Conservation (phyloP, 2,113 vertebrate species). For the Ochotona curzoniae region DNA sequence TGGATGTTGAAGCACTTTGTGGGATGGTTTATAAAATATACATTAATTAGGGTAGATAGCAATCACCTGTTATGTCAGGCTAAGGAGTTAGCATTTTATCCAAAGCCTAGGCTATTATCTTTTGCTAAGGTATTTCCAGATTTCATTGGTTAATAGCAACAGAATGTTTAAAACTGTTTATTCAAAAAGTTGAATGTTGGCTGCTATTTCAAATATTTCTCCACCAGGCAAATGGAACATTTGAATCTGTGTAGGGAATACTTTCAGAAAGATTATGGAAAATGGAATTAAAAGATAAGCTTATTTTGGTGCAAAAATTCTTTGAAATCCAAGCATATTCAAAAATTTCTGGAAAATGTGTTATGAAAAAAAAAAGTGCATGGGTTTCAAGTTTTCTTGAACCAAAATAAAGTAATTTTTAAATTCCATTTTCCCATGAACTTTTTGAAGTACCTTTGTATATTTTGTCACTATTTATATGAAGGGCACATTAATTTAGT, state of each 20-base stretch:
- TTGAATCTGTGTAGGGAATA: neutral
- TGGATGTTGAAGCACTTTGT: no score
- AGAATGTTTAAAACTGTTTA: neutral
- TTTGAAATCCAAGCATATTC: no score
- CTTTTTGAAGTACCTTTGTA: no score
- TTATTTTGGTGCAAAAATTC: no score
- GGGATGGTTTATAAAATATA: neutral
- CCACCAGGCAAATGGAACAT: neutral
- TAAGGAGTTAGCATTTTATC: slow-evolving; percentile 15
- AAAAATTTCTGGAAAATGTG: no score
- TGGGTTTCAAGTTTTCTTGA: no score
- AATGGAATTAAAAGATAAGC: no score
- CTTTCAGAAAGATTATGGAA: no score
- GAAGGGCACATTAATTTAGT: neutral
- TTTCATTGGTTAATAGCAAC: neutral
- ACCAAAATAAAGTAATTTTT: no score
- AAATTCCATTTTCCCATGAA: no score
- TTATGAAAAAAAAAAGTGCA: no score
- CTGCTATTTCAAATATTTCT: slow-evolving; percentile 34
- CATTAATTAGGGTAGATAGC: neutral
- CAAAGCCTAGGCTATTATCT: neutral
- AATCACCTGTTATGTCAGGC: neutral
- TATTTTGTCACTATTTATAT: slow-evolving; percentile 12
- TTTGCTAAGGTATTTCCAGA: neutral
- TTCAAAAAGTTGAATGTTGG: neutral